phyloP scores from a whole-genome alignment of 92 coral and sea anemone species.

The Plumapathes pennacea region DNA sequence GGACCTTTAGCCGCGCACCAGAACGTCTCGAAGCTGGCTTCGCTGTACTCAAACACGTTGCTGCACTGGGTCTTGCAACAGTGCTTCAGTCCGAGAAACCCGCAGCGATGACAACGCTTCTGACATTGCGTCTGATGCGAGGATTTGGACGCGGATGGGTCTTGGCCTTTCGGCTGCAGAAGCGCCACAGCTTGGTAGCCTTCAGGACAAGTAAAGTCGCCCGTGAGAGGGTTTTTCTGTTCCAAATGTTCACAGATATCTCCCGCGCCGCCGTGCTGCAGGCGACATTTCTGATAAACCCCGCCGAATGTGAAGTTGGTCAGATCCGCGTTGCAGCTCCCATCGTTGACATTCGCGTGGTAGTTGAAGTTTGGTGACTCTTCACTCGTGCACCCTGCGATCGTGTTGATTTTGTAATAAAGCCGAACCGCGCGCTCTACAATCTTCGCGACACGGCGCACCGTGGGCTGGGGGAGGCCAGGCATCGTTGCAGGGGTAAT shows the following conservation, averaged over 20 bases:
- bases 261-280: conserved; percentile 31
- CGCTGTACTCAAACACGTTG: conserved; percentile 58
- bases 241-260: conserved; percentile 47
- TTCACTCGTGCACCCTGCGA: conserved; percentile 74
- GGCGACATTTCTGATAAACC: conserved; percentile 58
- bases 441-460: conserved; percentile 52
- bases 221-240: conserved; percentile 68
- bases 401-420: conserved; percentile 76
- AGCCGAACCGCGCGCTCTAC: conserved; percentile 64
- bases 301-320: conserved; percentile 86
- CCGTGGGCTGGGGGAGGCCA: conserved; percentile 66
- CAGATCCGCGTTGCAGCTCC: conserved; percentile 52
- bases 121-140: conserved; percentile 63
- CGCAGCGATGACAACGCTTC: conserved; percentile 43
- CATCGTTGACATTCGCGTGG: conserved; percentile 75
- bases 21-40: conserved; percentile 59
- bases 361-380: conserved; percentile 74
- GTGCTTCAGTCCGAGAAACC: conserved; percentile 47
- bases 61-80: conserved; percentile 59
- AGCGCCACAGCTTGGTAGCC: conserved; percentile 49
- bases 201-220: conserved; percentile 50
- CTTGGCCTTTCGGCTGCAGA: conserved; percentile 32
- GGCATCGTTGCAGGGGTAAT: conserved; percentile 67
- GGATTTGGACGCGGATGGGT: conserved; percentile 43
- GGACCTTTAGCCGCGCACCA: conserved; percentile 79